phyloP scores from a whole-genome alignment of 2,113 vertebrate genomes.

The Misgurnus anguillicaudatus region DNA sequence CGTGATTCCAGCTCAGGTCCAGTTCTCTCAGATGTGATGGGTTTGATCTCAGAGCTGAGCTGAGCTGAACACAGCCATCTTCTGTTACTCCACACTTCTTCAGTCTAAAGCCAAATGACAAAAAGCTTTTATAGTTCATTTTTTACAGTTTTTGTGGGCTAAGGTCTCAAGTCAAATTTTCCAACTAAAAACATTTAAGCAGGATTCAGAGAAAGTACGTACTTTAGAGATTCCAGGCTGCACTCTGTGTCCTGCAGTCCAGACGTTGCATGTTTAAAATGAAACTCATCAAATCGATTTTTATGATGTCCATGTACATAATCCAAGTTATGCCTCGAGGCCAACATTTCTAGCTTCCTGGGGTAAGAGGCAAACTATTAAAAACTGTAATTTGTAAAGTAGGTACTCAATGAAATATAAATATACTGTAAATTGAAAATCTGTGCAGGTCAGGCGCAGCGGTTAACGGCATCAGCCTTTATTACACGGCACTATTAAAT shows the following conservation, averaged over 20 bases:
- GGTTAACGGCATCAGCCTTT: too few relatives aligned
- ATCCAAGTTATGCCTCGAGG: background rate
- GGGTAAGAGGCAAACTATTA: background rate
- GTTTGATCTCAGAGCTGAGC: slow-evolving; percentile 13
- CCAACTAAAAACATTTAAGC: too few relatives aligned
- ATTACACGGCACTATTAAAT: too few relatives aligned
- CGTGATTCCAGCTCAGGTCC: slow-evolving; percentile 14
- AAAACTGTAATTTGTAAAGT: too few relatives aligned
- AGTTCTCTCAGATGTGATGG: slow-evolving; percentile 25
- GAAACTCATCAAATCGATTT: background rate
- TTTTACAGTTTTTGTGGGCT: background rate
- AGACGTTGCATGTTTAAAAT: background rate
- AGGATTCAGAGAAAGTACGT: background rate
- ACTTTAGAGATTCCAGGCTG: background rate
- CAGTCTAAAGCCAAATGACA: background rate
- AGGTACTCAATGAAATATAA: too few relatives aligned
- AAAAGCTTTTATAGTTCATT: background rate
- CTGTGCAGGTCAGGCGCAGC: too few relatives aligned
- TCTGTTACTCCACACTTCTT: background rate
- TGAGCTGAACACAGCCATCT: slow-evolving; percentile 5
- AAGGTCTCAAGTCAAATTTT: too few relatives aligned
- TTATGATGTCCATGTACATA: background rate
- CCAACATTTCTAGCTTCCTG: background rate
- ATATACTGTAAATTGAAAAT: too few relatives aligned
- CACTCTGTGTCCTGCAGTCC: slow-evolving; percentile 11